Base-by-base conservation (phyloP, 2,113 vertebrate genomes). In the Lophochroa leadbeateri region DNA sequence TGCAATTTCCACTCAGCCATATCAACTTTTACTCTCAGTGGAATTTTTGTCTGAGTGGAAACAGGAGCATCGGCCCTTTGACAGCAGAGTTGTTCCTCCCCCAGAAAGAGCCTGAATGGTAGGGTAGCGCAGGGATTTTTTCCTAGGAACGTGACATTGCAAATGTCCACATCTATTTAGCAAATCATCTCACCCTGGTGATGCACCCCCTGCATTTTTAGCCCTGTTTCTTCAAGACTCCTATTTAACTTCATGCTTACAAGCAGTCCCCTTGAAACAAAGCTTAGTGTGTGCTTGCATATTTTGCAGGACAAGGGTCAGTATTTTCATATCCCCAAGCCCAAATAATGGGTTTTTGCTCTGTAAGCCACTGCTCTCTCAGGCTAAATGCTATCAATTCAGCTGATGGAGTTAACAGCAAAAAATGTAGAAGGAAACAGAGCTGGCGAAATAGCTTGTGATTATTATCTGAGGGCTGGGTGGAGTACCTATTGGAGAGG, bases 401-500 rank as follows among this genome's bases (percentile, higher is more conserved):
- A 82, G 92, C 91, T 75, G 94, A 96, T 92, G 74, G 96, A 96
- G 95, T 97, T 97, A 97, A 96, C 92, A 93, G 89, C 86, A 96
- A 91, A 91, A 96, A 96, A 94, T 95, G 91, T 65, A 94, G 77
- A 94, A 95, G 92, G 95, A 95, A 94, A 76, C 55, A 88, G 94
- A 92, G 69, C 52, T 83, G 92, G 39, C 2, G 0, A 94, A 96
- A 95, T 76, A 93, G 86, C 92, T 95, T 94, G 91, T 93, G 95
- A 95, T 96, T 95, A 96, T 96, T 96, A 96, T 96, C 94, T 94
- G 94, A 96, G 95, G 96, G 92, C 81, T 96, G 96, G 95, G 96
- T 97, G 96, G 96, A 95, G 96, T 79, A 84, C n/a, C 41, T 93
- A 21, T 65, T 95, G 95, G 92, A 96, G 96, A 93, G 86, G 96